Evolutionary conservation across 2,113 vertebrate genomes (phyloP), one percentile per base, ranked within the genome.

Genomic region (Hydropotes inermis): DNA sequence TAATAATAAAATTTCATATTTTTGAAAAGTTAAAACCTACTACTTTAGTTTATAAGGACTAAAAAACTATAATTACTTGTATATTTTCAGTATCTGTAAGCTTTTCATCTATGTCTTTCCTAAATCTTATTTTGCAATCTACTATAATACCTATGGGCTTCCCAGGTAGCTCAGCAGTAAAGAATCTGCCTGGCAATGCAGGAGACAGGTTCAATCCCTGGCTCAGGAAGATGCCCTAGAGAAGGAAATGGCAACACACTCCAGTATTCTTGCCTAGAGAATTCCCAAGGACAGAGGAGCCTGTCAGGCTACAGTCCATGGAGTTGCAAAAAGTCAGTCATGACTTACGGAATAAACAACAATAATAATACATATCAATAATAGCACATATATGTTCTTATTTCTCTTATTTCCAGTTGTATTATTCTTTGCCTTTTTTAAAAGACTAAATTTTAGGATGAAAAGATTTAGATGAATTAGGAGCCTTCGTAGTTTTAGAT

Each of bases 381-480:
- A 76, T 7, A 76, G 70, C 43, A 91, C 87, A 87, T 54, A 33
- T 64, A 76, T 84, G n/a, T 90, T 61, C 28, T 86, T 67, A 55
- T 83, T 67, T 79, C 52, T 85, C 74, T 85, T 92, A 83, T 55
- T 47, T 85, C 58, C 60, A 79, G 50, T 27, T 85, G 23, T n/a
- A 64, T n/a, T 93, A 55, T 84, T 93, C 14, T 94, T 76, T 89
- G 8, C 13, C n/a, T 58, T 89, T 45, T 54, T 90, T 43, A 25
- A 64, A 91, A 64, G 36, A 45, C 30, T 87, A 87, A 36, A 85
- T 82, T 27, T 82, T 74, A 94, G 36, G 43, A 93, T 91, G 14
- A 88, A 96, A 96, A 92, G 43, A 94, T 64, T 57, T 64, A 95
- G 33, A 83, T 61, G 55, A 91, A 96, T 39, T 50, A 82, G 12